Conservation (phyloP, 2,888 invertebrate genomes). For the Capitulum mitella region DNA sequence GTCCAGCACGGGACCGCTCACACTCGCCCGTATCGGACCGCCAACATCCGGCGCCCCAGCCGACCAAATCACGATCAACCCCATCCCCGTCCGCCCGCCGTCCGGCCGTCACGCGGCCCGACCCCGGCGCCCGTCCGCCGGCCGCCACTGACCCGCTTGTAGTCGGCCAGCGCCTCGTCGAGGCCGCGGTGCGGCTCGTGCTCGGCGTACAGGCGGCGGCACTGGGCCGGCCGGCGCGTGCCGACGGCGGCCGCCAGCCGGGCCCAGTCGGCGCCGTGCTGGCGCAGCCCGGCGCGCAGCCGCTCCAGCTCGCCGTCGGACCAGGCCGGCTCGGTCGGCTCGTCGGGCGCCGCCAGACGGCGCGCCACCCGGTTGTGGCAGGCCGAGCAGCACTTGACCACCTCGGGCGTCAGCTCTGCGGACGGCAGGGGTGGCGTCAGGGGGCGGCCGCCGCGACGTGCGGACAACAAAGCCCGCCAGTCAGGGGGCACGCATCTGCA, state of each 20-base stretch:
- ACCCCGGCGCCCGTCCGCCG: neutral
- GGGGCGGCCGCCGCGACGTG: slow-evolving; percentile 16
- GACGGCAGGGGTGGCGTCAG: neutral
- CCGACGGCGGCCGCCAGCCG: slow-evolving; percentile 59
- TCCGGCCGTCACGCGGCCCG: neutral
- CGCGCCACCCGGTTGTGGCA: slow-evolving; percentile 88
- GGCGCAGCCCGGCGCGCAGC: slow-evolving; percentile 59
- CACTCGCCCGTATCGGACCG: too few species aligned
- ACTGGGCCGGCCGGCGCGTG: slow-evolving; percentile 62
- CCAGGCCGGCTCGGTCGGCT: slow-evolving; percentile 48
- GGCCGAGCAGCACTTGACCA: slow-evolving; percentile 85
- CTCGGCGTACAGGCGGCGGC: slow-evolving; percentile 76
- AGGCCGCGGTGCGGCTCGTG: slow-evolving; percentile 65
- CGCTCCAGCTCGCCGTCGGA: slow-evolving; percentile 68
- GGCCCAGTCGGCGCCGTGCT: slow-evolving; percentile 74
- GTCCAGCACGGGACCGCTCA: too few species aligned
- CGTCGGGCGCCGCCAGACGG: slow-evolving; percentile 57
- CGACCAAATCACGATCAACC: too few species aligned
- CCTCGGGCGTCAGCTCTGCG: slow-evolving; percentile 73
- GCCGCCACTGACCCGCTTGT: slow-evolving; percentile 45
- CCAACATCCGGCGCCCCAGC: too few species aligned
- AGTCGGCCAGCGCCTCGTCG: slow-evolving; percentile 59
- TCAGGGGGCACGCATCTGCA: neutral
- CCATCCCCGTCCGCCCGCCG: neutral
- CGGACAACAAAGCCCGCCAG: neutral